Conservation (phyloP, 2,888 invertebrate species). For the Oithona nana region DNA sequence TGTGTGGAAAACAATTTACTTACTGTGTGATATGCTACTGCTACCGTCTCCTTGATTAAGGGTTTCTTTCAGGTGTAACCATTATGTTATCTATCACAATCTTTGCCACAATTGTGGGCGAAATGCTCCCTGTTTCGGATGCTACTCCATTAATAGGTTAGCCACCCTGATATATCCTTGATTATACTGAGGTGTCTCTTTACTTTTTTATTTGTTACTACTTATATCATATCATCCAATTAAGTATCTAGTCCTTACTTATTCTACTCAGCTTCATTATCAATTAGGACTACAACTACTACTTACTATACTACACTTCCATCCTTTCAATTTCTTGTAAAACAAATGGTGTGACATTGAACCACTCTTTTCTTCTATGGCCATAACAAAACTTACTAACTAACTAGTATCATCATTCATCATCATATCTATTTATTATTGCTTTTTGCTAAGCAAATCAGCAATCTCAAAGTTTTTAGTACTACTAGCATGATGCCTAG, state of each 20-base stretch:
- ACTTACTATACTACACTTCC: neutral
- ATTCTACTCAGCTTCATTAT: neutral
- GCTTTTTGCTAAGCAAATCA: no score
- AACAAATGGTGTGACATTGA: neutral
- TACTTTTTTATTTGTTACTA: no score
- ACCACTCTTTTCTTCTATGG: neutral
- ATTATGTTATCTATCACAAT: constrained; percentile 36
- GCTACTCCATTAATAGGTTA: constrained; percentile 37
- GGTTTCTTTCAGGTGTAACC: constrained; percentile 29
- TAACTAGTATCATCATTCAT: no score
- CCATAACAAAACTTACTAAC: no score
- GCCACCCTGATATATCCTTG: no score
- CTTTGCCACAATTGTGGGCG: constrained; percentile 35
- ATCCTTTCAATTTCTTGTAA: no score
- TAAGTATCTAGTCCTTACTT: neutral
- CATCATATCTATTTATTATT: neutral
- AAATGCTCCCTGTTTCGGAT: constrained; percentile 37
- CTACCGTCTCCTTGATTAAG: no score
- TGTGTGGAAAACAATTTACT: no score
- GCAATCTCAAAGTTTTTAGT: no score
- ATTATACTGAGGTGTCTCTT: no score
- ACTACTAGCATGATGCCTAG: neutral
- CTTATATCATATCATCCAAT: neutral
- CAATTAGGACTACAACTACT: neutral
- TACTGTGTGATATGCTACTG: no score